Conservation (phyloP, 2,797 vertebrate genomes). For the Onychomys leucogaster region DNA sequence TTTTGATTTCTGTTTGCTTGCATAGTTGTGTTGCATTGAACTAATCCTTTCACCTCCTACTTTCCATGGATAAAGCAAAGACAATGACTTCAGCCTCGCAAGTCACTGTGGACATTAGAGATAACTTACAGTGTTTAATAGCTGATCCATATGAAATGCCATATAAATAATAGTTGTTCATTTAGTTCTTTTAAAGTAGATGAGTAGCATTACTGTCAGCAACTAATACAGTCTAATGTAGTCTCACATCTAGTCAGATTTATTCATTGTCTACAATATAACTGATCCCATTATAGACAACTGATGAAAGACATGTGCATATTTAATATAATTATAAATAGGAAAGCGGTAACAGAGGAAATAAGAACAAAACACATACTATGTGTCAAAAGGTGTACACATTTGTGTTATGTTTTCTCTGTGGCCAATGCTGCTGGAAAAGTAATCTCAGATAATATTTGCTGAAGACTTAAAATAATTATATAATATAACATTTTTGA, state of each 20-base stretch:
- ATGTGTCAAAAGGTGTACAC: not conserved
- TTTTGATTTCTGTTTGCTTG: not conserved
- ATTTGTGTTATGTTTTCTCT: not conserved
- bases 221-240: not conserved
- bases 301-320: not conserved
- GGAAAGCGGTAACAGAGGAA: not conserved
- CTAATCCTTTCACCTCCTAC: not conserved
- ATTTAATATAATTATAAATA: not conserved
- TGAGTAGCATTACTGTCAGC: not conserved
- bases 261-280: not conserved
- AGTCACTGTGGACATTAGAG: not conserved
- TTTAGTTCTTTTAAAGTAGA: not conserved
- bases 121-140: not conserved
- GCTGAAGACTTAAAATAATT: constrained; percentile 25
- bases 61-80: not conserved
- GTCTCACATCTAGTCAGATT: not conserved
- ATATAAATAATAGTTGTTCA: not conserved
- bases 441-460: constrained; percentile 37
- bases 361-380: not conserved
- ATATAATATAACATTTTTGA: not conserved
- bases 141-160: not conserved
- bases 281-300: not conserved
- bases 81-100: not conserved
- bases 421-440: not conserved
- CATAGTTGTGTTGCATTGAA: not conserved